Evolutionary conservation across 2,888 invertebrate species (phyloP), one percentile per base, ranked within the genome.

Genomic region (Sclerodermus sp.): DNA sequence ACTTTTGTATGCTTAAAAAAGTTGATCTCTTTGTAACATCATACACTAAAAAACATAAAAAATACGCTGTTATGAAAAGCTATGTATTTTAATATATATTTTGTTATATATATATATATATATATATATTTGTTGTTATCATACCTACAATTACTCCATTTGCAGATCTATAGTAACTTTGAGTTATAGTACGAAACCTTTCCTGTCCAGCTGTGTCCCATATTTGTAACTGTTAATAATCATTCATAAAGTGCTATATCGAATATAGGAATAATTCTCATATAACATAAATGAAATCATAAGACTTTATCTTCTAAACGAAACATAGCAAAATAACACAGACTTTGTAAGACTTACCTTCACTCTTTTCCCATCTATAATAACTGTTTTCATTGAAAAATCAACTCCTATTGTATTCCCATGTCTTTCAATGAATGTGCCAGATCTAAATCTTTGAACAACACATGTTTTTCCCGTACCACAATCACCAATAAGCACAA

Each of bases 191-290:
- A 54, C 96, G 86, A 80, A 97, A 96, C 56, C 96, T 83, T 79
- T 97, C 96, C 74, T 96, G 96, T 0, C 96, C 96, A 47, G 96
- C 96, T 9, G 96, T 96, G 80, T 96, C 96, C 96, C 96, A 96
- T 74, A 96, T 95, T 84, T 95, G 95, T 55, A 93, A 82, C 92
- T 93, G 78, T 60, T 79, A 79, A 47, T 34, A 49, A 39, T 23
- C 17, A 15, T 58, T n/a, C n/a, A 45, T 12, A 23, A 23, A 23
- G 4, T 23, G 23, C 8, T 23, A 23, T 23, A 23, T 23, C 23
- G 8, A 23, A 23, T 23, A 23, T 23, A 51, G 49, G 38, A 16
- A 16, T 38, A 49, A 42, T 49, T 14, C 15, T 36, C n/a, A 23
- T 15, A 40, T 36, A 18, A 29, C 17, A 29, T 16, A 37, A 16